These are phyloP conservation scores for Corythornis leucogaster DNA, from an alignment of 2,797 vertebrate species.

Conservation along the genomic window DNA sequence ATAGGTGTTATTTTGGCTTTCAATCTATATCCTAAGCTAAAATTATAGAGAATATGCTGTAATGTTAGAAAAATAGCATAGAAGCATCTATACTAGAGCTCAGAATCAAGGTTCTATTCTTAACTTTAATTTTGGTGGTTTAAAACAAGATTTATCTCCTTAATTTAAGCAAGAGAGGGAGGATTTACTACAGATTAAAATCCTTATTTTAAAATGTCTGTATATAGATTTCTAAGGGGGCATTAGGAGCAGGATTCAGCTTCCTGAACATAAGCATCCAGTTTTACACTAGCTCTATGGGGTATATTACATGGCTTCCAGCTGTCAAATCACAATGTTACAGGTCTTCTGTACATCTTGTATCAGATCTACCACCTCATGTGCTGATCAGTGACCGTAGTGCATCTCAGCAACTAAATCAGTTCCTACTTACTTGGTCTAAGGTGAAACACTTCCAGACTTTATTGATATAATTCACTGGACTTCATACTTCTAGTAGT, in stretches of 20 bases:
- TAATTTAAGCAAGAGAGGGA: neutral
- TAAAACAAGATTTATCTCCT: slow-evolving; percentile 4
- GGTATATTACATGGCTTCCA: neutral
- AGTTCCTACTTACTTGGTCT: neutral
- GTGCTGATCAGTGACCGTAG: neutral
- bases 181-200: slow-evolving; percentile 26
- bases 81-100: neutral
- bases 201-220: neutral
- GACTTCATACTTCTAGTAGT: neutral
- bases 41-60: neutral
- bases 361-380: neutral
- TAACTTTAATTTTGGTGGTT: slow-evolving; percentile 7
- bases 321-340: neutral
- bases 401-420: neutral
- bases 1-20: neutral
- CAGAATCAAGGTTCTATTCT: neutral
- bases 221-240: neutral
- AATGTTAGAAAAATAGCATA: neutral
- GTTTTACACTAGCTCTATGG: neutral
- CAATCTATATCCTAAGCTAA: neutral
- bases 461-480: neutral
- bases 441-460: neutral
- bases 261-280: neutral
- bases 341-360: neutral
- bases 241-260: neutral